Base-by-base conservation (phyloP, 2,888 invertebrate species). In the Conops quadrifasciatus region DNA sequence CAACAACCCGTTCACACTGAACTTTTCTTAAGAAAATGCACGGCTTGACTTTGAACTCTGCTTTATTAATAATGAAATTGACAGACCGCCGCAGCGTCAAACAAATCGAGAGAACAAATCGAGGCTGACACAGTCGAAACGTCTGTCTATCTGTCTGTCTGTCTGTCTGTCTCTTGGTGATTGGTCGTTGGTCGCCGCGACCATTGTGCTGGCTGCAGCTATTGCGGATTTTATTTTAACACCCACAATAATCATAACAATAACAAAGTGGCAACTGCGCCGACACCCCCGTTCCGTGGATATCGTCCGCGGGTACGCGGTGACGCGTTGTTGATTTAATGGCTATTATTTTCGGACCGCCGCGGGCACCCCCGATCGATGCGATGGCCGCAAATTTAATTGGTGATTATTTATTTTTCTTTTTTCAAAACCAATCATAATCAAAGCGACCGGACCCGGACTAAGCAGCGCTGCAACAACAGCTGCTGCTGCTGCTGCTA, bases 11-110 rank as follows among this genome's bases (percentile, higher is more conserved):
- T 60, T 68, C 49, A 21, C 68, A 62, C 47, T 68, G 68, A 68
- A 62, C 68, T 68, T 68, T 68, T 53, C 67, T 19, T n/a, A 15
- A n/a, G 21, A 15, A 24, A 66, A 56, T 43, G 21, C 67, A n/a
- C 24, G 67, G 30, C 15, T 21, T 67, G 67, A 67, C 67, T 58
- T 58, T 67, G 67, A 67, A 56, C 67, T 45, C 66, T 66, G 36
- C 36, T 21, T 51, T 36, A 26, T 47, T 63, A 63, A 63, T 63
- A 30, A 24, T 19, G 19, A 43, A 45, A 67, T 28, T 58, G 58
- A 30, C 51, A 36, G 56, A 24, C 62, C 15, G 62, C 43, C 36
- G 9, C n/a, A n/a, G n/a, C n/a, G 36, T 4, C 36, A 9, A 9
- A 36, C 36, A 36, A 4, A 36, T 19, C 11, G 49, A 49, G 11